These are phyloP conservation scores for Marisa cornuarietis DNA, from an alignment of 1,140 invertebrate species.

Conservation along the genomic window DNA sequence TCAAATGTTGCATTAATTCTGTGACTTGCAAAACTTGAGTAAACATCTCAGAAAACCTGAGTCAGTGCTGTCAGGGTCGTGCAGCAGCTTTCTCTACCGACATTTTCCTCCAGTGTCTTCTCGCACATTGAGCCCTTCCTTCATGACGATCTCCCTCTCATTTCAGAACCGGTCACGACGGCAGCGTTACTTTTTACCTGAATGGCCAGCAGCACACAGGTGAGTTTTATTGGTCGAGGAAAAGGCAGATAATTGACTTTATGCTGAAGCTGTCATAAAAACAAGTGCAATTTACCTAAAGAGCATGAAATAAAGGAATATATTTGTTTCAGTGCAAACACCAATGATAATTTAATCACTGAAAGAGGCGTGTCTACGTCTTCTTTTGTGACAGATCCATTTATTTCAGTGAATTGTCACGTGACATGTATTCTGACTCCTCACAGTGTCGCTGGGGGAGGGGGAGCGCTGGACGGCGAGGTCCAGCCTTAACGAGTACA, in stretches of 20 bases:
- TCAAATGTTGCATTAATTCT: no score
- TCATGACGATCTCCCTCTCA: neutral
- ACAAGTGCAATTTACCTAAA: no score
- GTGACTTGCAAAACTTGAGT: no score
- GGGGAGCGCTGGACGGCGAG: neutral
- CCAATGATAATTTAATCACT: no score
- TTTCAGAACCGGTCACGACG: neutral
- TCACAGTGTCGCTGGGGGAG: constrained; percentile 11
- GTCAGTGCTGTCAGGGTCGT: neutral
- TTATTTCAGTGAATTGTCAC: no score
- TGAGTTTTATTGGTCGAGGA: neutral
- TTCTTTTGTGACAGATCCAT: no score
- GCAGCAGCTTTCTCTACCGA: neutral
- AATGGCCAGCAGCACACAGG: constrained; percentile 14
- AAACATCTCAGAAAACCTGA: no score
- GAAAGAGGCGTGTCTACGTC: no score
- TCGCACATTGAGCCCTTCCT: neutral
- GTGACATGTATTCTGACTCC: neutral
- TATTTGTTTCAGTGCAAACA: no score
- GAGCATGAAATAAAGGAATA: no score
- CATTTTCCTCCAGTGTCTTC: neutral
- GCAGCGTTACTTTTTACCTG: neutral
- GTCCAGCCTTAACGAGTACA: constrained; percentile 38
- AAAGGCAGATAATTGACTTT: no score
- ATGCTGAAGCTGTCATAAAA: no score